phyloP scores from a whole-genome alignment of 1,140 invertebrate species.

The Oryctes rhinoceros region DNA sequence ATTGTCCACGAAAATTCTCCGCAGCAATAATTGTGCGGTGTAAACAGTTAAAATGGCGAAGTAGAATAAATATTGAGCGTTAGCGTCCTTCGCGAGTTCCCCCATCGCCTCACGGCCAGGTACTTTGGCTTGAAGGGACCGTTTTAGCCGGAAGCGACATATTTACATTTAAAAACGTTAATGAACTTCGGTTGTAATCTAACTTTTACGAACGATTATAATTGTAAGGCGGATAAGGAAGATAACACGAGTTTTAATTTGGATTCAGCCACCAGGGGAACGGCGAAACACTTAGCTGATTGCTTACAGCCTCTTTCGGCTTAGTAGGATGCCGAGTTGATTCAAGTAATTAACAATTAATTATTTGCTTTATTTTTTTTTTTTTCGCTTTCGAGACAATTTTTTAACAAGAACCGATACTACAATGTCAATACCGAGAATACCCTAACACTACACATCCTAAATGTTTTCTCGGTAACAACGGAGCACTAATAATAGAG shows the following conservation, averaged over 20 bases:
- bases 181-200: constrained; percentile 9
- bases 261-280: not conserved
- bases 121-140: not conserved
- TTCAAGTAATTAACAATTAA: constrained; percentile 5
- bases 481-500: constrained; percentile 2
- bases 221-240: not conserved
- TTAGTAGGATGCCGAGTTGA: not conserved
- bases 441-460: not conserved
- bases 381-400: no score
- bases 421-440: not conserved
- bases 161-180: constrained; percentile 15
- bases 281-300: not conserved
- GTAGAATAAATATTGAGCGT: not conserved
- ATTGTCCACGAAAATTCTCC: no score
- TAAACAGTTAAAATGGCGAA: not conserved
- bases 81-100: not conserved
- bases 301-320: not conserved
- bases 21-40: no score
- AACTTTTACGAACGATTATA: not conserved
- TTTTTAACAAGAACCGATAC: not conserved
- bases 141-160: constrained; percentile 5
- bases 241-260: not conserved
- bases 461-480: constrained; percentile 3
- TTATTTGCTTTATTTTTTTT: not conserved
- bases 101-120: not conserved